phyloP scores from a whole-genome alignment of 2,113 vertebrate genomes.

The Megaceryle torquata region DNA sequence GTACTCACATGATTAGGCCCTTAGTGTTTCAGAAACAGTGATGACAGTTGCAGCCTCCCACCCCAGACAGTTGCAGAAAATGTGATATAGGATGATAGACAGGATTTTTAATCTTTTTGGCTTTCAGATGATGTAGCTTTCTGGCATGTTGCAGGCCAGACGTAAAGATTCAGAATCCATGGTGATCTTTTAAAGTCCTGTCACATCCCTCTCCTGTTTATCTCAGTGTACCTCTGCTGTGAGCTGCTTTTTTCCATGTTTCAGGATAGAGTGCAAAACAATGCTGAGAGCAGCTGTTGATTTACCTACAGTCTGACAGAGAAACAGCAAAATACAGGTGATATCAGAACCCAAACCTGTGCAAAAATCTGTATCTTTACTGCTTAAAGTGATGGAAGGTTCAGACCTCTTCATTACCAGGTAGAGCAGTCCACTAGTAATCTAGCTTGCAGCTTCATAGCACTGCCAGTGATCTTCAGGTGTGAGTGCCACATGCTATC shows the following conservation, averaged over 20 bases:
- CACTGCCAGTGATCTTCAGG: neutral
- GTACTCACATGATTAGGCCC: neutral
- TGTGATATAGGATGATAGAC: neutral
- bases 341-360: neutral
- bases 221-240: neutral
- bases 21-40: conserved; percentile 21
- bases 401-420: neutral
- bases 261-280: neutral
- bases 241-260: neutral
- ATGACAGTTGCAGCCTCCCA: conserved; percentile 5
- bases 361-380: neutral
- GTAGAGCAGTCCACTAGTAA: neutral
- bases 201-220: neutral
- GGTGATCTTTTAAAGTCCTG: neutral
- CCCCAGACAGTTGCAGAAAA: neutral
- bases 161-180: neutral
- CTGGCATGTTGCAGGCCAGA: neutral
- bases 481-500: neutral
- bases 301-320: neutral
- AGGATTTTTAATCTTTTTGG: neutral
- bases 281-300: neutral
- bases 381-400: neutral
- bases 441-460: neutral
- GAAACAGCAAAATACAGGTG: neutral
- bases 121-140: neutral